phyloP scores from a whole-genome alignment of 2,113 vertebrate genomes.

The Podilymbus podiceps region DNA sequence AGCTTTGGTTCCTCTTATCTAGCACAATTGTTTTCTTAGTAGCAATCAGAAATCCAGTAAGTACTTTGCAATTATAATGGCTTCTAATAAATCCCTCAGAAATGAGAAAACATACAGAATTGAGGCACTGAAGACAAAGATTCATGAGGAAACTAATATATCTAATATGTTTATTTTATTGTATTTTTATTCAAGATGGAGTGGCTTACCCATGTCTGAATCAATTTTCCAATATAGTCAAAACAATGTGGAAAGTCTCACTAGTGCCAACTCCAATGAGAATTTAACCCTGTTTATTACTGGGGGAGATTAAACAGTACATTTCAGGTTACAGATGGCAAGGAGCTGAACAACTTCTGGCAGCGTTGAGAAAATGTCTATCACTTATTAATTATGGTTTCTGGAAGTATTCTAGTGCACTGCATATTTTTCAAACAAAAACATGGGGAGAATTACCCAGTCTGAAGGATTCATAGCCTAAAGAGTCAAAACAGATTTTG shows the following conservation, averaged over 20 bases:
- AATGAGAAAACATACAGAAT: background rate
- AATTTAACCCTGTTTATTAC: background rate
- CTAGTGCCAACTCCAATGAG: background rate
- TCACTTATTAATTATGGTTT: background rate
- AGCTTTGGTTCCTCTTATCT: background rate
- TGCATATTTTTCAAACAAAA: background rate
- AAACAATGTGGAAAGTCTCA: background rate
- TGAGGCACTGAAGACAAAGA: background rate
- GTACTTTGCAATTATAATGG: slow-evolving; percentile 18
- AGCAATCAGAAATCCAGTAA: slow-evolving; percentile 1
- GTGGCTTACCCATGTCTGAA: background rate
- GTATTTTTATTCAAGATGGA: background rate
- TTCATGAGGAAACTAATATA: background rate
- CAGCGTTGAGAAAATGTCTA: background rate
- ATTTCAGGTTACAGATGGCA: background rate
- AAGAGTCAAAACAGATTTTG: background rate
- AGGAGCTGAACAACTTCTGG: background rate
- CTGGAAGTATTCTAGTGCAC: background rate
- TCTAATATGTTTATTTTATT: background rate
- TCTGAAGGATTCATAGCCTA: background rate
- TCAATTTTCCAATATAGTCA: background rate
- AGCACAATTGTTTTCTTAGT: background rate
- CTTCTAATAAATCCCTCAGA: background rate
- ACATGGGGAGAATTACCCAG: background rate
- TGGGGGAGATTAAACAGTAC: background rate